A percentile compares a stretch with the other conserved stretches of the same genome.
phyloP scores from a whole-genome alignment of 2,113 vertebrate genomes.

The Anseranas semipalmata region DNA sequence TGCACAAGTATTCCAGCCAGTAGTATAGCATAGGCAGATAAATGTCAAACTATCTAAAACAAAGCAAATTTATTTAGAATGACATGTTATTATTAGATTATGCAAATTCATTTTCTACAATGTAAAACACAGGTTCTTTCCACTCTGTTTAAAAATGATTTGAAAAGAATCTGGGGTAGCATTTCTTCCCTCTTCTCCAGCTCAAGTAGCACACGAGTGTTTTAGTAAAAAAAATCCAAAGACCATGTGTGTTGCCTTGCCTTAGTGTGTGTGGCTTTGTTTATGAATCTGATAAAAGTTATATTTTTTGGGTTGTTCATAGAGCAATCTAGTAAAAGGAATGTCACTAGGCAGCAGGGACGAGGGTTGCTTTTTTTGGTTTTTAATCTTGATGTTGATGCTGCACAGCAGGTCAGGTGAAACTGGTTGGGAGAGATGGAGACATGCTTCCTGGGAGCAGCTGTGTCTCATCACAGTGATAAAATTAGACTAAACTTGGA shows the following conservation, averaged over 20 bases:
- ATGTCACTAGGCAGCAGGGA: background rate
- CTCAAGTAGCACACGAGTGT: background rate
- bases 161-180: background rate
- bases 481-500: background rate
- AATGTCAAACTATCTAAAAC: background rate
- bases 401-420: background rate
- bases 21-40: background rate
- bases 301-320: background rate
- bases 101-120: background rate
- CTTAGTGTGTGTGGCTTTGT: background rate
- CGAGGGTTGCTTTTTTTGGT: background rate
- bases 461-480: background rate
- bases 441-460: background rate
- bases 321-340: background rate
- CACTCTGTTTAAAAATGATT: background rate
- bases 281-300: background rate
- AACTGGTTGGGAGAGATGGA: background rate
- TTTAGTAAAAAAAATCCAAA: background rate
- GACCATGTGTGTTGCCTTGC: background rate
- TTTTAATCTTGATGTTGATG: background rate
- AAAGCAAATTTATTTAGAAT: background rate
- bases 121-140: background rate
- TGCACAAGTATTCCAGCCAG: background rate
- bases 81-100: accelerated
- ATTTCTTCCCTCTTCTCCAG: background rate